Conservation (phyloP, 2,888 invertebrate species). For the Chaetogeoica ovagalla region DNA sequence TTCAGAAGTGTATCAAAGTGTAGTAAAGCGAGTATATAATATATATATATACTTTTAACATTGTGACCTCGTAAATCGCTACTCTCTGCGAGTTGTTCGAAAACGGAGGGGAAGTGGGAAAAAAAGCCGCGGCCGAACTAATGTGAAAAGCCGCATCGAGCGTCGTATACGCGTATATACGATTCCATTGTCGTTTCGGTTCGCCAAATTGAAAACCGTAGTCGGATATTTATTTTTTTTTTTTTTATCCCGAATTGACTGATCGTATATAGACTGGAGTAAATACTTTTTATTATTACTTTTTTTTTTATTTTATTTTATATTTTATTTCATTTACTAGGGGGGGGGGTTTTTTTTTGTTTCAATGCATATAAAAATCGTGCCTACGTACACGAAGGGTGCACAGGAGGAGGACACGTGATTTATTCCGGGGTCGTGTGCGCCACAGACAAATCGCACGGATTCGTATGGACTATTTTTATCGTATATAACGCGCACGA, state of each 20-base stretch:
- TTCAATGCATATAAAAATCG: slow-evolving; percentile 25
- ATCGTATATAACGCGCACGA: too few relatives aligned
- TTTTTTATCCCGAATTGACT: slow-evolving; percentile 15
- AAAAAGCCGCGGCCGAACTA: slow-evolving; percentile 11
- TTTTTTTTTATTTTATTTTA: slow-evolving; percentile 19
- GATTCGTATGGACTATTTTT: neutral
- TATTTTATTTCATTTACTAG: neutral
- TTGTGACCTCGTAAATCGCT: slow-evolving; percentile 38
- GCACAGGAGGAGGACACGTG: slow-evolving; percentile 42
- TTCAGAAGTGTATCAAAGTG: neutral
- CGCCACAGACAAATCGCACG: slow-evolving; percentile 42
- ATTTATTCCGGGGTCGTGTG: slow-evolving; percentile 50
- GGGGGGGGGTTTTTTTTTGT: slow-evolving; percentile 33
- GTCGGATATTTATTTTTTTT: slow-evolving; percentile 31
- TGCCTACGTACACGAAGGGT: slow-evolving; percentile 12
- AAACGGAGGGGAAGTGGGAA: neutral
- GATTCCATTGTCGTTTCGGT: slow-evolving; percentile 42
- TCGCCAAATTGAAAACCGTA: slow-evolving; percentile 48
- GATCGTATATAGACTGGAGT: slow-evolving; percentile 36
- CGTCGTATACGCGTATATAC: neutral
- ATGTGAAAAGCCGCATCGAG: slow-evolving; percentile 32
- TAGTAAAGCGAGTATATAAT: neutral
- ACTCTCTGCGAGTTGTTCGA: slow-evolving; percentile 21
- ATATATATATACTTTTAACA: slow-evolving; percentile 27
- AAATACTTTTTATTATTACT: slow-evolving; percentile 50